These are phyloP conservation scores for Macheiramphus alcinus DNA, from an alignment of 2,113 vertebrate species.

Conservation along the genomic window DNA sequence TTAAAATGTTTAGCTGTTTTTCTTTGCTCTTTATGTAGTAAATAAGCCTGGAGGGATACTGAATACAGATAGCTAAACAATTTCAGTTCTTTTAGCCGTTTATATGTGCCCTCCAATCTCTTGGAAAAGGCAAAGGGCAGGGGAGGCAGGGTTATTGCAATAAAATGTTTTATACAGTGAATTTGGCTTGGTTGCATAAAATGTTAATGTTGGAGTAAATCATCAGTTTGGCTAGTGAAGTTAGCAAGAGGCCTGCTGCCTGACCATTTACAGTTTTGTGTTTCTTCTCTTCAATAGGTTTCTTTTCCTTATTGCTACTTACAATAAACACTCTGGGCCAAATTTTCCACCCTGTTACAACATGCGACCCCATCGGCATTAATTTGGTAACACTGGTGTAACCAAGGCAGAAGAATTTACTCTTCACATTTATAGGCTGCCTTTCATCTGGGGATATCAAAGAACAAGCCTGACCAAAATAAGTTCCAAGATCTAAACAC, in stretches of 20 bases:
- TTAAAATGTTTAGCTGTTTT: not conserved
- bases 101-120: not conserved
- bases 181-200: not conserved
- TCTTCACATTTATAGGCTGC: not conserved
- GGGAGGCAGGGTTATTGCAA: not conserved
- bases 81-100: not conserved
- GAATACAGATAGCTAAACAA: not conserved
- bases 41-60: not conserved
- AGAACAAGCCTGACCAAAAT: constrained; percentile 8
- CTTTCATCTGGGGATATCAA: constrained; percentile 15
- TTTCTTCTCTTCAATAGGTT: not conserved
- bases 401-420: constrained; percentile 10
- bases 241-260: not conserved
- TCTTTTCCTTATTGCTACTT: not conserved
- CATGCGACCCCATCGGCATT: not conserved
- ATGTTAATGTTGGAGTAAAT: not conserved
- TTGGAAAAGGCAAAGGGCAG: not conserved
- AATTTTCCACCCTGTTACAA: not conserved
- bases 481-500: not conserved
- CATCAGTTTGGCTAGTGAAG: constrained; percentile 1
- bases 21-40: not conserved
- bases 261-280: constrained; percentile 12
- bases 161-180: constrained; percentile 6
- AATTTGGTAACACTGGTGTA: not conserved
- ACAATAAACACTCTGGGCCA: not conserved